Conservation (phyloP, 2,888 invertebrate genomes). For the Archips crataeganus region DNA sequence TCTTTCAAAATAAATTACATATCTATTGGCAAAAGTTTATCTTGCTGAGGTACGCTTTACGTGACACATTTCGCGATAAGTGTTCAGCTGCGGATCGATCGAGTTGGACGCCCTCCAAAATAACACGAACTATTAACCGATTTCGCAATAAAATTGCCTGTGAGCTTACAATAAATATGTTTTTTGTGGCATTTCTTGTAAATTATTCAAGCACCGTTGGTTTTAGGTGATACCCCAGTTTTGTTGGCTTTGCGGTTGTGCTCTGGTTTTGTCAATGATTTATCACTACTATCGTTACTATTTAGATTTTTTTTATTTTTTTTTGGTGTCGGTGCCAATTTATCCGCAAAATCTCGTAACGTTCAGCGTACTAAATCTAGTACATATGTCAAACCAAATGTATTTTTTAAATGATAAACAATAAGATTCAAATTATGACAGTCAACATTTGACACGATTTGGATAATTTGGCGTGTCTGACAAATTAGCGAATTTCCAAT, state of each 20-base stretch:
- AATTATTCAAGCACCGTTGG: constrained; percentile 30
- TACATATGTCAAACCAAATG: too few relatives aligned
- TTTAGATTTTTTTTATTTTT: neutral
- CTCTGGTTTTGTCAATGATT: neutral
- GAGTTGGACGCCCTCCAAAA: constrained; percentile 34
- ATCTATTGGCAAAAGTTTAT: constrained; percentile 21
- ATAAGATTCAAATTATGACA: too few relatives aligned
- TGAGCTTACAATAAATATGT: constrained; percentile 34
- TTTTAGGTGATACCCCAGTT: constrained; percentile 7
- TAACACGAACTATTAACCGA: constrained; percentile 31
- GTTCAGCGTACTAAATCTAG: too few relatives aligned
- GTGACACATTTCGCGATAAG: constrained; percentile 21
- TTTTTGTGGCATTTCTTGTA: constrained; percentile 28
- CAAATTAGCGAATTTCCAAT: too few relatives aligned
- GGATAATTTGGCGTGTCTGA: too few relatives aligned
- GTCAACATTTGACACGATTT: too few relatives aligned
- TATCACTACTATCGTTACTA: neutral
- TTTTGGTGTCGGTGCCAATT: too few relatives aligned
- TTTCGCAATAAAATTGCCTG: constrained; percentile 32
- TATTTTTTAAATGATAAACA: too few relatives aligned
- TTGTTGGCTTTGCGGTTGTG: neutral
- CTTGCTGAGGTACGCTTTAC: constrained; percentile 13
- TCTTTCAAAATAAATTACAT: neutral
- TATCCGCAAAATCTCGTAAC: too few relatives aligned
- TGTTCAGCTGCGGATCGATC: constrained; percentile 20